Conservation (phyloP, 2,113 vertebrate genomes). For the Psammodynastes pulverulentus region DNA sequence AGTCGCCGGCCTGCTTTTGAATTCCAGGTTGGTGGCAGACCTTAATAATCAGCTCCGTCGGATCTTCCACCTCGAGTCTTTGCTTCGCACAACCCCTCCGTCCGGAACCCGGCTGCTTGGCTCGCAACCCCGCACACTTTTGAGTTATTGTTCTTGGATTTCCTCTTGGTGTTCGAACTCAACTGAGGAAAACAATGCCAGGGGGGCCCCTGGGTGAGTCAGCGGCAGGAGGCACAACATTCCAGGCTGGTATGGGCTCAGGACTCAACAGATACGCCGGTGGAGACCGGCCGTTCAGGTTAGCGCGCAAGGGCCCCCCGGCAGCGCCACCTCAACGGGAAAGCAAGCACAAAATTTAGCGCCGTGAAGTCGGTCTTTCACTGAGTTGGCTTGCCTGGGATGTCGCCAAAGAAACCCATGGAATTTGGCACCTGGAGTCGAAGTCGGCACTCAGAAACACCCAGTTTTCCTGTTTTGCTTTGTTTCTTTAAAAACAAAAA, state of each 20-base stretch:
- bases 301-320: background rate
- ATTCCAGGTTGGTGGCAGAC: background rate
- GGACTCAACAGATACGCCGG: background rate
- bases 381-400: background rate
- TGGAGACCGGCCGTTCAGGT: background rate
- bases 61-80: background rate
- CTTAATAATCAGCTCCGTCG: background rate
- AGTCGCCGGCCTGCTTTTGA: background rate
- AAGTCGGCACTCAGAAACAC: background rate
- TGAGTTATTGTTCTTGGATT: slow-evolving; percentile 39
- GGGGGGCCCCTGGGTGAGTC: background rate
- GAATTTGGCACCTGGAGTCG: background rate
- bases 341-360: too few relatives aligned
- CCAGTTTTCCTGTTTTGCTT: background rate
- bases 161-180: background rate
- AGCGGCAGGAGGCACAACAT: background rate
- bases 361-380: too few relatives aligned
- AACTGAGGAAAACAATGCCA: background rate
- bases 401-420: background rate
- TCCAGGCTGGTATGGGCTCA: too few relatives aligned
- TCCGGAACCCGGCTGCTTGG: slow-evolving; percentile 6
- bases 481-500: background rate
- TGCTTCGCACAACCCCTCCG: background rate
- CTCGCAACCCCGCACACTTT: slow-evolving; percentile 21
- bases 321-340: too few relatives aligned